Evolutionary conservation across 2,888 invertebrate species (phyloP), one percentile per base, ranked within the genome.

Genomic region (Apotomis turbidana): DNA sequence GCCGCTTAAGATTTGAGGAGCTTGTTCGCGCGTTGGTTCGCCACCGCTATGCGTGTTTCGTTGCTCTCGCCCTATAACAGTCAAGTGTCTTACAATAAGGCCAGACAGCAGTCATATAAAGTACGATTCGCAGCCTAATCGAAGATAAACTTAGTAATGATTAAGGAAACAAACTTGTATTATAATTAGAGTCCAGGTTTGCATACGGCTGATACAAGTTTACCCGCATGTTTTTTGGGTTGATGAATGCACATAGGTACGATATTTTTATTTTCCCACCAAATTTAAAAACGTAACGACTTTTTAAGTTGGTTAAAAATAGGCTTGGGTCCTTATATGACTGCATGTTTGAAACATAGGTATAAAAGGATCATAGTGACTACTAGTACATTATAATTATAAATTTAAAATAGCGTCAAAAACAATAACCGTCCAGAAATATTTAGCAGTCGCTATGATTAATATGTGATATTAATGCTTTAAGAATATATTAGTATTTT

Each of bases 21-120:
- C 88, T 97, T 97, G 93, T 96, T 96, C 87, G 98, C 97, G 83
- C 97, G 95, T 88, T 97, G 97, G 93, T 98, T 98, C 82, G 98
- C 98, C 86, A 97, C 97, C 83, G 96, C 96, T 94, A 98, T 97
- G 93, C 98, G 96, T 74, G 96, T 96, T 92, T 97, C 97, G 94
- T 98, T 98, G 86, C 97, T 96, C 86, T 96, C 96, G 84, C 96
- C 96, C 96, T 96, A 94, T 76, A 86, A 87, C 77, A 69, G 75
- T 74, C 68, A 63, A 44, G 63, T 41, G 61, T 75, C 70, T 51
- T 60, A 57, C 60, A 63, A 61, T 73, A 68, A 71, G 61, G 60
- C 46, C 27, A 41, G 27, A 57, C 38, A 70, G n/a, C 55, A 63
- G n/a, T 57, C 63, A 63, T 38, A 57, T 70, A 63, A 49, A 63